phyloP scores from a whole-genome alignment of 2,888 invertebrate genomes.

The Nematopogon swammerdamellus region DNA sequence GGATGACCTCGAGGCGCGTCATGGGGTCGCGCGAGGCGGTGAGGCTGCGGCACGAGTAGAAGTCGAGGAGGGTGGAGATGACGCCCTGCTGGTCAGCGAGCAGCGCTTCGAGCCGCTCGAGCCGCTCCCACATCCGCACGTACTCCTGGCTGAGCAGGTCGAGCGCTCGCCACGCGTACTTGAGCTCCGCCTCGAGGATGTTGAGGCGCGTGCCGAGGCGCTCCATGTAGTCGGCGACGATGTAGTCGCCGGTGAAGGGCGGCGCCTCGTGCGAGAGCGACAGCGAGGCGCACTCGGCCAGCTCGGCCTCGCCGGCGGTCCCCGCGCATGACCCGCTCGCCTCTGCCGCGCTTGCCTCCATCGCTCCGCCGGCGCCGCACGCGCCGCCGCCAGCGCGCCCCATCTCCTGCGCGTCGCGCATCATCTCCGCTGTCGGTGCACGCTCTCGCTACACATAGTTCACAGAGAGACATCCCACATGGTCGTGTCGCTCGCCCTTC shows the following conservation, averaged over 20 bases:
- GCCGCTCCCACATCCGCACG: constrained; percentile 89
- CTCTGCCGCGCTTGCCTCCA: constrained; percentile 49
- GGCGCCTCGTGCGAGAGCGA: constrained; percentile 45
- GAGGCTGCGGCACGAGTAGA: constrained; percentile 60
- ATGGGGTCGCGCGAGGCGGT: constrained; percentile 51
- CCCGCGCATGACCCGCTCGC: constrained; percentile 37
- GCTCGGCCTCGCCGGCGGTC: constrained; percentile 53
- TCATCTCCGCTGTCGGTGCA: constrained; percentile 47
- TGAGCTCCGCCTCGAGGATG: constrained; percentile 85
- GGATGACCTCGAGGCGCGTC: constrained; percentile 56
- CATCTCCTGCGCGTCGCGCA: constrained; percentile 54
- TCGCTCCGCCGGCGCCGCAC: constrained; percentile 36
- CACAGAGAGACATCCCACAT: constrained; percentile 57
- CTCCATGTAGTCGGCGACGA: constrained; percentile 90
- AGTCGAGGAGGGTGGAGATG: constrained; percentile 81
- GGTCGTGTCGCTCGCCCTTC: constrained; percentile 25
- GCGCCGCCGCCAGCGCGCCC: constrained; percentile 32
- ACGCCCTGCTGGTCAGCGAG: constrained; percentile 89
- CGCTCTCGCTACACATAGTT: constrained; percentile 40
- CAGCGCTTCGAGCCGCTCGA: constrained; percentile 84
- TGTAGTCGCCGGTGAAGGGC: constrained; percentile 65
- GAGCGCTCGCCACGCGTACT: constrained; percentile 89
- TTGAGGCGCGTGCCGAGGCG: constrained; percentile 82
- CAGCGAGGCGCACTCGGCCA: constrained; percentile 54
- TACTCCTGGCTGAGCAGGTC: constrained; percentile 90